Evolutionary conservation across 2,113 vertebrate species (phyloP).

Genomic region (Hydrochoerus hydrochaeris): DNA sequence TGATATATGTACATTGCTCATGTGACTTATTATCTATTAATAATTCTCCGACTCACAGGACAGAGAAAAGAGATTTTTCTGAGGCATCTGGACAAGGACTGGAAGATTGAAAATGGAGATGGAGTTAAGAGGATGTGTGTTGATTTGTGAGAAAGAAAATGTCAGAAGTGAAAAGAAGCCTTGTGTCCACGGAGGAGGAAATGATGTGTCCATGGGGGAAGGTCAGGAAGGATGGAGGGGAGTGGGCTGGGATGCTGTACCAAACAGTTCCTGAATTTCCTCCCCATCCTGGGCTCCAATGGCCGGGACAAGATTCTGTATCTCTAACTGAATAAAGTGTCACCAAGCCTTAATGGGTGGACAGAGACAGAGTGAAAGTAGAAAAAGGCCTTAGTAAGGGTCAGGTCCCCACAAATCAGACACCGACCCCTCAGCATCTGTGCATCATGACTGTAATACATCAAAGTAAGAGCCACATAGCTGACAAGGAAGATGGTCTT

Average conservation of each 20-base stretch:
- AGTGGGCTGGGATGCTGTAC: not conserved
- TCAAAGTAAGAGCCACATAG: not conserved
- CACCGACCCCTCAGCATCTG: not conserved
- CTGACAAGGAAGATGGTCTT: not conserved
- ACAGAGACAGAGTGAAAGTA: not conserved
- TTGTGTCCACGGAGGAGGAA: not conserved
- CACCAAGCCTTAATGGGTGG: not conserved
- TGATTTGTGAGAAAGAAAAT: slow-evolving; percentile 8
- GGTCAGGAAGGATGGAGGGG: not conserved
- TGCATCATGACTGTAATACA: not conserved
- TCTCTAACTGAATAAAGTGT: not conserved
- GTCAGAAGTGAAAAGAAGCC: not conserved
- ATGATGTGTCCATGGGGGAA: not conserved
- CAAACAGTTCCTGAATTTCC: not conserved
- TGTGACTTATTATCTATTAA: not conserved
- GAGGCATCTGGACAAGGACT: not conserved
- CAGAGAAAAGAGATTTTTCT: not conserved
- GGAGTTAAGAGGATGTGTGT: not conserved
- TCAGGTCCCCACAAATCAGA: slow-evolving; percentile 32
- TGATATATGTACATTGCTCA: not conserved
- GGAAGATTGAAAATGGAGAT: not conserved
- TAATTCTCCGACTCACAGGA: slow-evolving; percentile 20
- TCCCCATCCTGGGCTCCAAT: not conserved
- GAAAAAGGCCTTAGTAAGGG: not conserved
- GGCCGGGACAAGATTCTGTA: not conserved